Evolutionary conservation across 2,888 invertebrate species (phyloP).

Genomic region (Hymenopus coronatus): DNA sequence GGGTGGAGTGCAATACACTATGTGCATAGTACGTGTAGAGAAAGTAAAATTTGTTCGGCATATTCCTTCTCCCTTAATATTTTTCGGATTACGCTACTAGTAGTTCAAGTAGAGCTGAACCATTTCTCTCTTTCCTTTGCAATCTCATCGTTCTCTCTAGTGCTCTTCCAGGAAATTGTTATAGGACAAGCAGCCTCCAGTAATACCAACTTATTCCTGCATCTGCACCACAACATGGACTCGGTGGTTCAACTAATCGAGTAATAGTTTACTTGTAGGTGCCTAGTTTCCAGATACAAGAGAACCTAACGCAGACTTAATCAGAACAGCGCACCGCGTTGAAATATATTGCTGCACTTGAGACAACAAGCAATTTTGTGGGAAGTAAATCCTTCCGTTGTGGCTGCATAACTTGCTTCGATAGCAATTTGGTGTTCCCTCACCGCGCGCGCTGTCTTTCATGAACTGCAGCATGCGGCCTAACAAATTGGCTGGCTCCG

Average conservation of each 20-base stretch:
- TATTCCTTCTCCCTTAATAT: too few relatives aligned
- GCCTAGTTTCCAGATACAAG: neutral
- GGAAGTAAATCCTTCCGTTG: neutral
- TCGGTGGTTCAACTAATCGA: neutral
- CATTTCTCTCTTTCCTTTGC: too few relatives aligned
- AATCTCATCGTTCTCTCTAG: too few relatives aligned
- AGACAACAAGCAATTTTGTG: conserved; percentile 1
- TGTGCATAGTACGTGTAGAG: too few relatives aligned
- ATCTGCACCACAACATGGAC: neutral
- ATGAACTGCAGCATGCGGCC: neutral
- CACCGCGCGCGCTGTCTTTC: neutral
- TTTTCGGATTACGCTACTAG: too few relatives aligned
- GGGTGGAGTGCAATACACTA: too few relatives aligned
- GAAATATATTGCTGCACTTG: neutral
- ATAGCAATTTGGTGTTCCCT: conserved; percentile 11
- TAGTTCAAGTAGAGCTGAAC: too few relatives aligned
- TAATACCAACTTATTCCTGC: neutral
- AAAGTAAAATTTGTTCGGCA: too few relatives aligned
- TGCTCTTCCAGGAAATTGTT: too few relatives aligned
- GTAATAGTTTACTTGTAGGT: neutral
- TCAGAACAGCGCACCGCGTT: neutral
- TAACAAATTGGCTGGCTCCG: neutral
- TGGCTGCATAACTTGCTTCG: neutral
- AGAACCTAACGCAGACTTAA: neutral
- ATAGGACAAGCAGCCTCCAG: neutral